phyloP scores from a whole-genome alignment of 1,140 invertebrate species.

The Riptortus pedestris region DNA sequence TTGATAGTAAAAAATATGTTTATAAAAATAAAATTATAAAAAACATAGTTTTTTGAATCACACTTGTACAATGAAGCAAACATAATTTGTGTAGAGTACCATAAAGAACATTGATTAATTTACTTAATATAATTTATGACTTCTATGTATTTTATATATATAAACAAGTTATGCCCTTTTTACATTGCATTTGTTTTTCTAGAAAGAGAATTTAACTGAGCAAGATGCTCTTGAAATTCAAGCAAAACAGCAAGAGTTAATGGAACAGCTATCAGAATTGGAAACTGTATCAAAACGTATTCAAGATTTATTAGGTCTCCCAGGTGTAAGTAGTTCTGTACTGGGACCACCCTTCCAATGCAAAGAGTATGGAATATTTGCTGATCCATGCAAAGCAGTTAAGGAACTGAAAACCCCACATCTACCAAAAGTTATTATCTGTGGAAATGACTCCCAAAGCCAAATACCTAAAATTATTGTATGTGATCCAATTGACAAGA shows the following conservation, averaged over 20 bases:
- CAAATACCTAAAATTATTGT: constrained; percentile 30
- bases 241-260: constrained; percentile 34
- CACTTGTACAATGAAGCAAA: neutral
- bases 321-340: constrained; percentile 28
- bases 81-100: neutral
- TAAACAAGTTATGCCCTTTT: neutral
- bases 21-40: neutral
- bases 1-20: neutral
- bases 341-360: constrained; percentile 21
- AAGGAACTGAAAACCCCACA: neutral
- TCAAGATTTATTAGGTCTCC: constrained; percentile 35
- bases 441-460: constrained; percentile 31
- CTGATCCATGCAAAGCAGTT: neutral
- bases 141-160: neutral
- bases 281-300: constrained; percentile 37
- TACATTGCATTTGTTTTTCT: neutral
- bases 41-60: neutral
- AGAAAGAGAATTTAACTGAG: constrained; percentile 38
- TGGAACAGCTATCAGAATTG: constrained; percentile 36
- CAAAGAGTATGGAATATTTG: neutral
- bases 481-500: constrained; percentile 24
- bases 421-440: constrained; percentile 19
- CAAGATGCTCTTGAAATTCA: constrained; percentile 35
- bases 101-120: neutral
- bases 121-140: neutral